phyloP scores from a whole-genome alignment of 1,140 invertebrate genomes.

The Lasioglossum baleicum region DNA sequence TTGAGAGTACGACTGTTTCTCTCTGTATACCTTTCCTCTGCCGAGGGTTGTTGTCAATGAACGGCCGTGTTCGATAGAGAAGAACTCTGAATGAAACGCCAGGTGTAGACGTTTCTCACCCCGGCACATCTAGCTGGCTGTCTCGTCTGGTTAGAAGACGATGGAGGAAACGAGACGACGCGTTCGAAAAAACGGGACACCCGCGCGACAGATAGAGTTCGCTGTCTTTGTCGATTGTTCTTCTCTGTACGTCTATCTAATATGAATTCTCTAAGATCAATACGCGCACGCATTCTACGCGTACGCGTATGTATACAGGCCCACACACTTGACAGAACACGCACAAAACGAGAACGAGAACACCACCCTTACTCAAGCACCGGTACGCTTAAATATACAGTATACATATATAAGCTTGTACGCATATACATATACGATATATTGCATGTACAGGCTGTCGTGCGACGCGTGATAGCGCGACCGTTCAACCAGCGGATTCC shows the following conservation, averaged over 20 bases:
- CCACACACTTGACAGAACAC: constrained; percentile 56
- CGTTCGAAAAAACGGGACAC: constrained; percentile 14
- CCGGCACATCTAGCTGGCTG: no score
- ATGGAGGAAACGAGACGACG: constrained; percentile 39
- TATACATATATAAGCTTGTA: background rate
- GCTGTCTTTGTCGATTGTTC: constrained; percentile 35
- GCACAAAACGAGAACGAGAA: constrained; percentile 62
- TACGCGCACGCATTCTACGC: background rate
- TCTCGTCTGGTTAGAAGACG: background rate
- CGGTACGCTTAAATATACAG: constrained; percentile 27
- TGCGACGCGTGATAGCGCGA: no score
- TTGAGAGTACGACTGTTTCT: background rate
- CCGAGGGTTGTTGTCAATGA: background rate
- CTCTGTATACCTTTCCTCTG: background rate
- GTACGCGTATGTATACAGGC: constrained; percentile 39
- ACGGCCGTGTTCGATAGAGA: background rate
- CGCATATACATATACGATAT: background rate
- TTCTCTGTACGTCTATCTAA: constrained; percentile 59
- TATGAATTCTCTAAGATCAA: background rate
- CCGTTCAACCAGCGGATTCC: no score
- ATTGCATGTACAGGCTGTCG: no score
- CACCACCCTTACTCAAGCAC: constrained; percentile 60
- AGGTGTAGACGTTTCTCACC: background rate
- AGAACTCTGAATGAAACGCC: background rate
- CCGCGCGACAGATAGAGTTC: constrained; percentile 1